Evolutionary conservation across 2,797 vertebrate species (phyloP).

Genomic region (Crenuchus spilurus): DNA sequence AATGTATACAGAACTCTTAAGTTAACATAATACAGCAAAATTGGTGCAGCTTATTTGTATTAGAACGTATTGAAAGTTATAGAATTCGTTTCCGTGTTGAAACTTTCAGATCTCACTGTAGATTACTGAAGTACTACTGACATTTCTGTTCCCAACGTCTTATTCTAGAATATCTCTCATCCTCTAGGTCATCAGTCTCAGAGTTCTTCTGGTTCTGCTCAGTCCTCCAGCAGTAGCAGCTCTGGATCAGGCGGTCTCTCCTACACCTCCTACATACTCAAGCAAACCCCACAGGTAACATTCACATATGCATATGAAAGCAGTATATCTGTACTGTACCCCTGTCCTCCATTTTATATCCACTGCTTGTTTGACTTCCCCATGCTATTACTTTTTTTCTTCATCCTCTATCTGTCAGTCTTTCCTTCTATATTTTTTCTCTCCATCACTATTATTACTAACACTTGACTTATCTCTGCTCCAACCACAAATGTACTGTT

Average conservation of each 20-base stretch:
- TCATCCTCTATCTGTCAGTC: conserved; percentile 19
- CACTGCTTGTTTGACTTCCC: neutral
- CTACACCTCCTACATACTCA: conserved; percentile 97
- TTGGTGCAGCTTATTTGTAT: too few species aligned
- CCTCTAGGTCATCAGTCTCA: conserved; percentile 86
- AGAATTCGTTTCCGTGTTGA: too few species aligned
- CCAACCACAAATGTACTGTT: neutral
- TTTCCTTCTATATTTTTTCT: neutral
- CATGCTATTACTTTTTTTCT: neutral
- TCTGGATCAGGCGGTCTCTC: conserved; percentile 86
- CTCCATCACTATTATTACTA: neutral
- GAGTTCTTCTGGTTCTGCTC: conserved; percentile 76
- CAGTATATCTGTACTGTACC: neutral
- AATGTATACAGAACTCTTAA: too few species aligned
- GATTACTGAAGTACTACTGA: too few species aligned
- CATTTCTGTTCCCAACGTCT: too few species aligned
- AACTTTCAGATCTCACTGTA: too few species aligned
- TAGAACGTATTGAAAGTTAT: too few species aligned
- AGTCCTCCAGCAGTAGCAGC: conserved; percentile 76
- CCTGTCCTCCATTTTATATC: neutral
- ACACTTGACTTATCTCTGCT: neutral
- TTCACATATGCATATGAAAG: conserved; percentile 19
- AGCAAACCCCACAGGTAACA: conserved; percentile 96
- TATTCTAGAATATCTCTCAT: too few species aligned
- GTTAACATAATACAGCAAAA: too few species aligned